Evolutionary conservation across 2,113 vertebrate genomes (phyloP).

Genomic region (Zeus faber): DNA sequence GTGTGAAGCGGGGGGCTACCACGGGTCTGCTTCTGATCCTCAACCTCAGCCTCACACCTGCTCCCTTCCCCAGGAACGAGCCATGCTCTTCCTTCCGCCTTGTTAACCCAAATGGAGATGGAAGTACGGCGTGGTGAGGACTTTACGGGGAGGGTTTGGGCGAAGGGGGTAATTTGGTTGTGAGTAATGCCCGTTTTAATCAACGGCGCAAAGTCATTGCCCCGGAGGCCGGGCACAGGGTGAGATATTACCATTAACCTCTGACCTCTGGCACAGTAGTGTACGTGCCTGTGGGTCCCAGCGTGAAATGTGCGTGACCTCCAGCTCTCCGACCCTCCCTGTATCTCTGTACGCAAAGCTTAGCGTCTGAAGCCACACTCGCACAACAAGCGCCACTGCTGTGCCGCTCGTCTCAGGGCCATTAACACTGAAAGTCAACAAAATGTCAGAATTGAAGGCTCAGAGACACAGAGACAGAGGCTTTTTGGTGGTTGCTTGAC

Average conservation of each 20-base stretch:
- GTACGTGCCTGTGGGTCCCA: conserved; percentile 50
- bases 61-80: no score
- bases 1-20: no score
- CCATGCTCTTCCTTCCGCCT: conserved; percentile 1
- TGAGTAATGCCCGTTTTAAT: conserved; percentile 70
- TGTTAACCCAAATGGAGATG: conserved; percentile 2
- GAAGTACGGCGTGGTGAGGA: neutral
- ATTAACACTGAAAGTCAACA: neutral
- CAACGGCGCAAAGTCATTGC: conserved; percentile 65
- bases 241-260: conserved; percentile 69
- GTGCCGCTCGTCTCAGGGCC: conserved; percentile 20
- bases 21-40: neutral
- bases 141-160: conserved; percentile 6
- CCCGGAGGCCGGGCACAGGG: conserved; percentile 47
- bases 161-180: conserved; percentile 66
- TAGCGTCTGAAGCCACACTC: conserved; percentile 17
- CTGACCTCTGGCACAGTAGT: conserved; percentile 58
- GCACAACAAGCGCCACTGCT: conserved; percentile 1
- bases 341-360: conserved; percentile 26
- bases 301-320: conserved; percentile 50
- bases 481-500: neutral
- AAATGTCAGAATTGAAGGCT: conserved; percentile 7
- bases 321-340: conserved; percentile 21
- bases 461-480: no score
- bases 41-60: no score